phyloP scores from a whole-genome alignment of 2,888 invertebrate genomes.

The Phragmatobia fuliginosa region DNA sequence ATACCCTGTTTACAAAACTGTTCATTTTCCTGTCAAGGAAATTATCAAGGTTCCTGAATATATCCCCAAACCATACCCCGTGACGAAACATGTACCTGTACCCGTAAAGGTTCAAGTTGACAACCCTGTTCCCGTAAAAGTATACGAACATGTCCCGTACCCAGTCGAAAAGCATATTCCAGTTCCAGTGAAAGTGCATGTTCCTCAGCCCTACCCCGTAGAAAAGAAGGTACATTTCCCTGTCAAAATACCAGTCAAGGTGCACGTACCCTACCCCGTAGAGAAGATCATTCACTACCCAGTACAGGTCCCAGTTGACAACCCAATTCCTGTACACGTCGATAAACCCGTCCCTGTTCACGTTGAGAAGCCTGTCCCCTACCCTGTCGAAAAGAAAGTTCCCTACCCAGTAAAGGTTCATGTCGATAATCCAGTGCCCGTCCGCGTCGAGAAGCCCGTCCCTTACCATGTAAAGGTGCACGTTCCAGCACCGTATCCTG shows the following conservation, averaged over 20 bases:
- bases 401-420: constrained; percentile 90
- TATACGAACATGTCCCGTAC: constrained; percentile 88
- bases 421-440: constrained; percentile 90
- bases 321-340: constrained; percentile 89
- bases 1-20: constrained; percentile 89
- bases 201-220: constrained; percentile 91
- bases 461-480: constrained; percentile 92
- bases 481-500: constrained; percentile 90
- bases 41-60: constrained; percentile 89
- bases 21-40: constrained; percentile 89
- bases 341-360: constrained; percentile 90
- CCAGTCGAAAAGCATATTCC: constrained; percentile 90
- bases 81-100: constrained; percentile 88
- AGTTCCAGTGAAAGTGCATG: constrained; percentile 90
- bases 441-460: constrained; percentile 92
- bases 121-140: constrained; percentile 88
- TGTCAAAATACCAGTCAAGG: constrained; percentile 90
- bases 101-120: constrained; percentile 89
- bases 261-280: constrained; percentile 91
- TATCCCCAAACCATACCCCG: constrained; percentile 89
- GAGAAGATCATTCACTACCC: constrained; percentile 91
- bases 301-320: constrained; percentile 90
- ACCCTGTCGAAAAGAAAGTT: constrained; percentile 90
- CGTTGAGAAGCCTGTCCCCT: constrained; percentile 91
- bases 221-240: constrained; percentile 90